A percentile compares a stretch with the other conserved stretches of the same genome.
These are phyloP conservation scores for Ceyx cyanopectus DNA, from an alignment of 2,113 vertebrate genomes.

Conservation along the genomic window DNA sequence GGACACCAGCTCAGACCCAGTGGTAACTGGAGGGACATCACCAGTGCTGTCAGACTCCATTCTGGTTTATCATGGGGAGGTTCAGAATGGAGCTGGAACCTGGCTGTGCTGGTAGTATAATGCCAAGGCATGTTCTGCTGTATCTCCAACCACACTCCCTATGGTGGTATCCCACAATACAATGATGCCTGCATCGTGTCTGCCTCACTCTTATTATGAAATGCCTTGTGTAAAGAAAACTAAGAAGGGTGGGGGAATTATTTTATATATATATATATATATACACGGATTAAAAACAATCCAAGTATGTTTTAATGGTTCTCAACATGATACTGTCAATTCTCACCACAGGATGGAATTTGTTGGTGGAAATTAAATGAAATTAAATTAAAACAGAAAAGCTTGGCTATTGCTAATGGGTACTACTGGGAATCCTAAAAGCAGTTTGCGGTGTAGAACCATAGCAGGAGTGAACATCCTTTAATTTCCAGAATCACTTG, in stretches of 20 bases:
- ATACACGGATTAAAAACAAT: constrained; percentile 1
- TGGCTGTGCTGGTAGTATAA: rapidly evolving
- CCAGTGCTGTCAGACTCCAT: not conserved
- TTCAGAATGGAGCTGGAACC: not conserved
- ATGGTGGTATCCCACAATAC: not conserved
- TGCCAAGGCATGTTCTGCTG: not conserved
- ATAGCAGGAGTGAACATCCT: constrained; percentile 38
- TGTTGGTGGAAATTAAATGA: constrained; percentile 61
- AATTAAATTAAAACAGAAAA: constrained; percentile 63
- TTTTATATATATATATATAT: not conserved
- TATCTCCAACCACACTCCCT: not conserved
- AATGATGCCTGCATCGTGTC: not conserved
- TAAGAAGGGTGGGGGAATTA: not conserved
- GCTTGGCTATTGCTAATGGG: constrained; percentile 51
- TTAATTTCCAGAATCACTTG: constrained; percentile 30
- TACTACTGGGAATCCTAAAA: constrained; percentile 60
- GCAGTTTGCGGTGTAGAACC: not conserved
- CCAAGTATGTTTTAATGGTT: constrained; percentile 56
- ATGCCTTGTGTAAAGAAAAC: not conserved
- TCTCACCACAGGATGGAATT: constrained; percentile 61
- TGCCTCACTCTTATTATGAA: constrained; percentile 52
- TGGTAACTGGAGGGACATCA: not conserved
- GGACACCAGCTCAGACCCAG: not conserved
- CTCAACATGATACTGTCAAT: constrained; percentile 61
- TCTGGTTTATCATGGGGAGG: not conserved